Evolutionary conservation across 92 coral and sea anemone species (phyloP).

Genomic region (Scolanthus callimorphus): DNA sequence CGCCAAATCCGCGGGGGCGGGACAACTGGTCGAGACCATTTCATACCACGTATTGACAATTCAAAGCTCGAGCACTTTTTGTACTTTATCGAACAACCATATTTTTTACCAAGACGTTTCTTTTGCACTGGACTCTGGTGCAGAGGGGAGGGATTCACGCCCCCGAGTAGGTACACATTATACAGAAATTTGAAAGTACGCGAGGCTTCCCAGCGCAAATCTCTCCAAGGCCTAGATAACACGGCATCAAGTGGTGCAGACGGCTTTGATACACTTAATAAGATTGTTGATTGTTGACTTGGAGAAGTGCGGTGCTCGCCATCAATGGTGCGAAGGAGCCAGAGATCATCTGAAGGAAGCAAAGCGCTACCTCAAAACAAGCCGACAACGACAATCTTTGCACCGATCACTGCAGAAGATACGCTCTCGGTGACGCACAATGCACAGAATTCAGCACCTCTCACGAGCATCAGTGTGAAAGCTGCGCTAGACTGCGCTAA

Average conservation of each 20-base stretch:
- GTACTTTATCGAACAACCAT: background rate
- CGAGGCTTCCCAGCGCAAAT: constrained; percentile 34
- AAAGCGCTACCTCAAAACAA: constrained; percentile 11
- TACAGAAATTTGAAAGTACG: constrained; percentile 24
- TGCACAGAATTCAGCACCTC: background rate
- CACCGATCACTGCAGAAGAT: constrained; percentile 43
- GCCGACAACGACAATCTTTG: constrained; percentile 19
- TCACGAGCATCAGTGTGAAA: constrained; percentile 3
- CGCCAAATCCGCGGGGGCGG: background rate
- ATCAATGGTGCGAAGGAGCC: constrained; percentile 16
- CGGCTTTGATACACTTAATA: constrained; percentile 9
- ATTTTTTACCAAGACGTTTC: constrained; percentile 5
- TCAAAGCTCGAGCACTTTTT: constrained; percentile 3
- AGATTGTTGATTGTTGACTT: too few relatives aligned
- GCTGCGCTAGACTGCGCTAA: too few relatives aligned
- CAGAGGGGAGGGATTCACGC: constrained; percentile 14
- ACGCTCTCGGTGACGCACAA: constrained; percentile 24
- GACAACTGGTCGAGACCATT: background rate
- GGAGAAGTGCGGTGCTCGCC: constrained; percentile 11
- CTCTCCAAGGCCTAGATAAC: constrained; percentile 29
- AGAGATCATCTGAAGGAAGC: constrained; percentile 2
- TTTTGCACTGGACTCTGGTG: too few relatives aligned
- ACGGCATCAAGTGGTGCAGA: constrained; percentile 26
- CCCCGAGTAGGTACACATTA: constrained; percentile 28
- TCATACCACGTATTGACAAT: background rate